A percentile compares a stretch with the other conserved stretches of the same genome.
phyloP scores from a whole-genome alignment of 2,113 vertebrate genomes.

The Clarias batrachus region DNA sequence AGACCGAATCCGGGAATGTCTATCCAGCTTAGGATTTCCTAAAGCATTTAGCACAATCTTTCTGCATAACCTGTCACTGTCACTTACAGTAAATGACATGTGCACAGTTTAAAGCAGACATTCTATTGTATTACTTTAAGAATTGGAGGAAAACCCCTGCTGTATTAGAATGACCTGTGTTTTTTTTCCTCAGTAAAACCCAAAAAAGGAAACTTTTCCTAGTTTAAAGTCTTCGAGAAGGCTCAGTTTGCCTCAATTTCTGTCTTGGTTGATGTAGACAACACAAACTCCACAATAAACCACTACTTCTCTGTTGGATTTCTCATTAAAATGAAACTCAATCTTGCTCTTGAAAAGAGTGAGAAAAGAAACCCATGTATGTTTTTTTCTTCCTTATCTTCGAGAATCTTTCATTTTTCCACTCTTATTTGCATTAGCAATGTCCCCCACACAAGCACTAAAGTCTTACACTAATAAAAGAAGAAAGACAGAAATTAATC shows the following conservation, averaged over 20 bases:
- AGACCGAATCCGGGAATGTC: background rate
- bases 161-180: background rate
- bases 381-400: background rate
- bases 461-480: background rate
- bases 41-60: background rate
- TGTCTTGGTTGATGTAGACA: background rate
- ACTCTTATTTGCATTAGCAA: background rate
- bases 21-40: background rate
- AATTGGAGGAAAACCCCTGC: background rate
- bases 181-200: too few relatives aligned
- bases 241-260: too few relatives aligned
- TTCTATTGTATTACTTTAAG: background rate
- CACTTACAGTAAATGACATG: background rate
- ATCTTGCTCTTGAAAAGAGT: background rate
- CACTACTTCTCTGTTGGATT: background rate
- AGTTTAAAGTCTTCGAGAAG: background rate
- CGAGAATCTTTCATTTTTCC: background rate
- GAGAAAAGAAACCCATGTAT: background rate
- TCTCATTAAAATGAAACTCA: background rate
- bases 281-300: background rate
- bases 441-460: background rate
- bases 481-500: background rate
- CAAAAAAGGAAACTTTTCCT: background rate
- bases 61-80: conserved; percentile 1
- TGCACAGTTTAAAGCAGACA: background rate